Evolutionary conservation across 2,888 invertebrate genomes (phyloP).

Genomic region (Euplexia lucipara): DNA sequence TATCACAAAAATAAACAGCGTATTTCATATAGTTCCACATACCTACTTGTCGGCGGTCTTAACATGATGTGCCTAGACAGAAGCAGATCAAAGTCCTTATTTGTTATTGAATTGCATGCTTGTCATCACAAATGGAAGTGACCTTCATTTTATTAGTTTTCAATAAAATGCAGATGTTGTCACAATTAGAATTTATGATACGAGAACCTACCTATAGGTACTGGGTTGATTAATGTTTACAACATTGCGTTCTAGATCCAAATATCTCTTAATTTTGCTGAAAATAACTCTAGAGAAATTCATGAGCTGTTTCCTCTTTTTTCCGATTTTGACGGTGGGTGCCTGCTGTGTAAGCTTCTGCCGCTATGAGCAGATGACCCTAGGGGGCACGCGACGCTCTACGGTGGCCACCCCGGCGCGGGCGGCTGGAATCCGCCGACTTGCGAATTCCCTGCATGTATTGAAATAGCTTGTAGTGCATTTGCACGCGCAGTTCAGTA

Average conservation of each 20-base stretch:
- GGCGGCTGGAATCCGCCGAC: constrained; percentile 78
- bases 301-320: no score
- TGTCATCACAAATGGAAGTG: constrained; percentile 65
- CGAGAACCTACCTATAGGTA: no score
- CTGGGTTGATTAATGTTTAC: no score
- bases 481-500: constrained; percentile 73
- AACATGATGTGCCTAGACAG: constrained; percentile 6
- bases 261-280: no score
- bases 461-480: constrained; percentile 87
- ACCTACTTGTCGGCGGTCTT: constrained; percentile 3
- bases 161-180: constrained; percentile 47
- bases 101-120: constrained; percentile 58
- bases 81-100: constrained; percentile 61
- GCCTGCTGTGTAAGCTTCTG: constrained; percentile 11
- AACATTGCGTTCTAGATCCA: no score
- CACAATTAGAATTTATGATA: constrained; percentile 13
- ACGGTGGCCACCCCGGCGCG: constrained; percentile 63
- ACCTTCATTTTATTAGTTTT: constrained; percentile 61
- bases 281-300: no score
- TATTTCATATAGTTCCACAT: background rate
- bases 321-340: no score
- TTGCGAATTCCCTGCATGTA: constrained; percentile 86
- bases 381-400: constrained; percentile 65
- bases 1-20: background rate
- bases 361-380: constrained; percentile 71